Base-by-base conservation (phyloP, 2,888 invertebrate genomes). In the Ophion slaviceki region DNA sequence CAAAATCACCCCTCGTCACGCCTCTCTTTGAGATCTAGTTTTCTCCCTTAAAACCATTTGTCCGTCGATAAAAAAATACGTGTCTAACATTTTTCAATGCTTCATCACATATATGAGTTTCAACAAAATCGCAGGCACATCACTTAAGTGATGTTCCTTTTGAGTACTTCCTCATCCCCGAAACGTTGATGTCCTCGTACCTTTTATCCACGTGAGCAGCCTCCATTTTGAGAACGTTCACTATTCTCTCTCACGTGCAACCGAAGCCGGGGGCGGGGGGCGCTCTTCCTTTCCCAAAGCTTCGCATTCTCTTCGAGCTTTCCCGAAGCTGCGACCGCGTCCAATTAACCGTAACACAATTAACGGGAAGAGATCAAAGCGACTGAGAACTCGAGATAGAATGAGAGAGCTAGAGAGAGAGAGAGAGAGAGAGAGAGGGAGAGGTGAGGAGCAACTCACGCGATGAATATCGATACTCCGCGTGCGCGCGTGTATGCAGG, bases 291-390 rank as follows among this genome's bases (percentile, higher is more conserved):
- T 77, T 20, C 47, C 45, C 59, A n/a, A 17, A 71, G 40, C 59
- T 81, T 57, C 68, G 59, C 53, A 45, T 84, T 71, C 81, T 57
- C 68, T 59, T 77, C 32, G 80, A 74, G 86, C 86, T 86, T 83
- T 86, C 68, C 82, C 72, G 80, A 80, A 74, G 76, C 80, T 86
- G 80, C 68, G 77, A 80, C 86, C 86, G 74, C 74, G 68, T 83
- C 83, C 83, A 86, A 86, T 86, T 86, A 86, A 86, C 86, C 80
- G 86, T 80, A 83, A 86, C 83, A 74, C 80, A 80, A 86, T 83
- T 83, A 86, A 82, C 83, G 72, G 80, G n/a, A 75, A 86, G 80
- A 86, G 86, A 86, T 86, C 86, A 86, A 86, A 86, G 86, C 77
- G 82, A 82, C 68, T 64, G 68, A 61, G 62, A 62, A 74, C 17